These are phyloP conservation scores for Bubo blakistoni DNA, from an alignment of 2,113 vertebrate genomes.

Conservation along the genomic window DNA sequence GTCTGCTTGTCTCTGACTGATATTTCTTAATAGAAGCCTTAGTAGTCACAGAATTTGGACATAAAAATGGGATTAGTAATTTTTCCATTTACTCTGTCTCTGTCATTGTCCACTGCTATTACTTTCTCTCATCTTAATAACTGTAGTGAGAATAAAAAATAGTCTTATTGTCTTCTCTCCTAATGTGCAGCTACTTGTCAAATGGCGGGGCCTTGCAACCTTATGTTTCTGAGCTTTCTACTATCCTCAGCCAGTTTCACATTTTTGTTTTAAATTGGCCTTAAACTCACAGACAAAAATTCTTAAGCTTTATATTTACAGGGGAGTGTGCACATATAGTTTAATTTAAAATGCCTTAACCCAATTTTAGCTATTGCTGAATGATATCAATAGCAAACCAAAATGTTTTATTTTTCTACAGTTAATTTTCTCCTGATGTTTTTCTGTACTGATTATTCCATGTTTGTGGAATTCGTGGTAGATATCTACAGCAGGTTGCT, in stretches of 20 bases:
- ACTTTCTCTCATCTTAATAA: neutral
- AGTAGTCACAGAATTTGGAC: neutral
- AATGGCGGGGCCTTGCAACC: neutral
- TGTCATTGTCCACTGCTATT: neutral
- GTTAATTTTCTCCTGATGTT: neutral
- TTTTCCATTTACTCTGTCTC: neutral
- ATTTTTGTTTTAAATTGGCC: neutral
- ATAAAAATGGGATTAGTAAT: constrained; percentile 15
- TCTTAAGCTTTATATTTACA: neutral
- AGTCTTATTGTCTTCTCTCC: neutral
- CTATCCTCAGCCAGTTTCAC: neutral
- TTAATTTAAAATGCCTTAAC: neutral
- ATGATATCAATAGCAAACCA: neutral
- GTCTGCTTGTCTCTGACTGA: neutral
- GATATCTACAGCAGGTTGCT: neutral
- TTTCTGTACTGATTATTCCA: neutral
- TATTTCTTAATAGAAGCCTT: neutral
- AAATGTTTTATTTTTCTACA: neutral
- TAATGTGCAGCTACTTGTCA: neutral
- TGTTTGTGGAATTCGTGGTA: neutral
- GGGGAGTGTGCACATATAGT: neutral
- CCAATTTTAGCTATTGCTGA: neutral
- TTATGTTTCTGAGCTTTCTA: neutral
- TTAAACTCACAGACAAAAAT: neutral
- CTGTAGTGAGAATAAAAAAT: neutral